Conservation (phyloP, 2,888 invertebrate genomes). For the Iphiclides podalirius region DNA sequence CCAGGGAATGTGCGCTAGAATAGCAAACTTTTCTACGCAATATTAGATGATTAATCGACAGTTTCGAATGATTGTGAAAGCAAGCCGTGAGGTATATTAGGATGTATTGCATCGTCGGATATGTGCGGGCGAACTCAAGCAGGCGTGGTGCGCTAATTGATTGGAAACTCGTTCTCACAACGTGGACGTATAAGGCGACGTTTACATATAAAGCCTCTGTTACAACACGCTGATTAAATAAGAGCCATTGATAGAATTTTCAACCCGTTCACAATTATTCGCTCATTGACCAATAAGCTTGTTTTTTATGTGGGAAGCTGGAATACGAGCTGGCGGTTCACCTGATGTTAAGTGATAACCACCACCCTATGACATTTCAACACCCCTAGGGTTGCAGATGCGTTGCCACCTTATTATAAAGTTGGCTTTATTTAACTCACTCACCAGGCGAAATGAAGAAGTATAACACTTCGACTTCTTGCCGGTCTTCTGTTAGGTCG, state of each 20-base stretch:
- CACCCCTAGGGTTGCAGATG: too few species aligned
- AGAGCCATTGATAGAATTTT: slow-evolving; percentile 8
- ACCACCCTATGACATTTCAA: too few species aligned
- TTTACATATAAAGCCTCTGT: slow-evolving; percentile 19
- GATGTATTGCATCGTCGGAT: slow-evolving; percentile 33
- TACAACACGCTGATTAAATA: slow-evolving; percentile 7
- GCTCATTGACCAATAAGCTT: too few species aligned
- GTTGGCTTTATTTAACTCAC: too few species aligned
- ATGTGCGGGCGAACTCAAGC: slow-evolving; percentile 37
- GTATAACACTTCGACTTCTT: too few species aligned
- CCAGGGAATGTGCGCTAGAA: background rate
- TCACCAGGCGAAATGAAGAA: too few species aligned
- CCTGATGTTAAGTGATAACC: too few species aligned
- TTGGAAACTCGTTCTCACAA: slow-evolving; percentile 9
- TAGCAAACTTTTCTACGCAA: background rate
- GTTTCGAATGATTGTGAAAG: slow-evolving; percentile 23
- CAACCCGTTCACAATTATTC: background rate
- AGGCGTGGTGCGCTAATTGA: slow-evolving; percentile 42
- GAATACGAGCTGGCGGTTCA: too few species aligned
- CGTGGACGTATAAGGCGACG: slow-evolving; percentile 16
- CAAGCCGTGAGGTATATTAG: slow-evolving; percentile 22
- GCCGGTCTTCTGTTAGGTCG: too few species aligned
- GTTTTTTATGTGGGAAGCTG: too few species aligned
- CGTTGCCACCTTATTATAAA: too few species aligned
- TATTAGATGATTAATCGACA: background rate